A percentile compares a stretch with the other conserved stretches of the same genome.
Conservation (phyloP, 2,797 vertebrate species). For the Benthosema pterotum region DNA sequence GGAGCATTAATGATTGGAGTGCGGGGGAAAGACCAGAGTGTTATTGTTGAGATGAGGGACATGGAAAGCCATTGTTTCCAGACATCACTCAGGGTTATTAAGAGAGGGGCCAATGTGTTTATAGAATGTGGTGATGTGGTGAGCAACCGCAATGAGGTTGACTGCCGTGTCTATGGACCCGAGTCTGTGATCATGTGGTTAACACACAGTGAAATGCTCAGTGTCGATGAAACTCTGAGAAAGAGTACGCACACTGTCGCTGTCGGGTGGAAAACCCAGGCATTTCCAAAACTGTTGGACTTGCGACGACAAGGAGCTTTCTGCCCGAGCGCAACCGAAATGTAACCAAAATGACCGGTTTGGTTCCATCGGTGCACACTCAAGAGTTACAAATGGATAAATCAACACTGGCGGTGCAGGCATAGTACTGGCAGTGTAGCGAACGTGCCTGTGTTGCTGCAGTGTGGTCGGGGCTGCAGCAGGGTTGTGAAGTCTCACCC, state of each 20-base stretch:
- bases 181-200: slow-evolving; percentile 8
- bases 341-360: too few relatives aligned
- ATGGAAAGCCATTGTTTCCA: slow-evolving; percentile 1
- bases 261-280: too few relatives aligned
- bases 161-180: slow-evolving; percentile 1
- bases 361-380: too few relatives aligned
- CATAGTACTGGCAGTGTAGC: slow-evolving; percentile 24
- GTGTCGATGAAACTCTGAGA: too few relatives aligned
- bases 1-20: slow-evolving; percentile 38
- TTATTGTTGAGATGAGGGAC: slow-evolving; percentile 37
- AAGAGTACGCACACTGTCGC: too few relatives aligned
- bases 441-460: slow-evolving; percentile 46
- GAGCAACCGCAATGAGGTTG: neutral
- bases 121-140: slow-evolving; percentile 3
- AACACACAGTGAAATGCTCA: too few relatives aligned
- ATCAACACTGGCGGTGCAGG: slow-evolving; percentile 4
- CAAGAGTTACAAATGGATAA: too few relatives aligned
- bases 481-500: slow-evolving; percentile 56
- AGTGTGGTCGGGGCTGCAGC: slow-evolving; percentile 55
- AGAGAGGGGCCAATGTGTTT: slow-evolving; percentile 10
- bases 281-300: too few relatives aligned
- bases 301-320: too few relatives aligned
- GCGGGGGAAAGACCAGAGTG: slow-evolving; percentile 12
- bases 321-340: too few relatives aligned
- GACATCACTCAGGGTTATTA: neutral